Conservation (phyloP, 1,140 invertebrate genomes). For the Limonius californicus region DNA sequence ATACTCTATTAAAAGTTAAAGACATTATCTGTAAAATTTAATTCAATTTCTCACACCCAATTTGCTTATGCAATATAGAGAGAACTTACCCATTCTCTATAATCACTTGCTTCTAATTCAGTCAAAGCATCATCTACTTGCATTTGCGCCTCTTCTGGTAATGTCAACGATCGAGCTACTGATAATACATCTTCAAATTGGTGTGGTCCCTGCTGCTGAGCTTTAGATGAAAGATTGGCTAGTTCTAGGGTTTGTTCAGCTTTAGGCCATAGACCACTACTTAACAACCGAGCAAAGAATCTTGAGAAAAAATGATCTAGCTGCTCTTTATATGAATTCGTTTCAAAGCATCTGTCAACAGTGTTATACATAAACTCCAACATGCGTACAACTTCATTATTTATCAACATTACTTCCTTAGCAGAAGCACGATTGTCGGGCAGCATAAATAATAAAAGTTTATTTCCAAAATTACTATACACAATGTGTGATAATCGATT, state of each 20-base stretch:
- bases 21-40: too few species aligned
- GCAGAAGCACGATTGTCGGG: slow-evolving; percentile 51
- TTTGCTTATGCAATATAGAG: too few species aligned
- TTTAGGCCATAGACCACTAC: slow-evolving; percentile 37
- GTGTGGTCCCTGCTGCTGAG: slow-evolving; percentile 14
- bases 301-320: slow-evolving; percentile 57
- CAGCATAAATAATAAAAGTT: slow-evolving; percentile 54
- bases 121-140: slow-evolving; percentile 75
- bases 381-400: slow-evolving; percentile 49
- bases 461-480: slow-evolving; percentile 51
- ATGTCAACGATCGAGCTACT: slow-evolving; percentile 56
- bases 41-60: too few species aligned
- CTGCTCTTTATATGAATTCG: slow-evolving; percentile 42
- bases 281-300: slow-evolving; percentile 50
- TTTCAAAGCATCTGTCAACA: slow-evolving; percentile 51
- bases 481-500: slow-evolving; percentile 55
- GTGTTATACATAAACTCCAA: slow-evolving; percentile 53
- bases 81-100: slow-evolving; percentile 68
- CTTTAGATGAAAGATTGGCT: background rate
- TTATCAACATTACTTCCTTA: slow-evolving; percentile 50
- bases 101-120: slow-evolving; percentile 78
- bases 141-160: slow-evolving; percentile 70
- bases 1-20: too few species aligned
- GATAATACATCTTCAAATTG: slow-evolving; percentile 45
- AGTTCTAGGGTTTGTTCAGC: slow-evolving; percentile 25